Conservation (phyloP, 2,888 invertebrate genomes). For the Neuroscelio doddi region DNA sequence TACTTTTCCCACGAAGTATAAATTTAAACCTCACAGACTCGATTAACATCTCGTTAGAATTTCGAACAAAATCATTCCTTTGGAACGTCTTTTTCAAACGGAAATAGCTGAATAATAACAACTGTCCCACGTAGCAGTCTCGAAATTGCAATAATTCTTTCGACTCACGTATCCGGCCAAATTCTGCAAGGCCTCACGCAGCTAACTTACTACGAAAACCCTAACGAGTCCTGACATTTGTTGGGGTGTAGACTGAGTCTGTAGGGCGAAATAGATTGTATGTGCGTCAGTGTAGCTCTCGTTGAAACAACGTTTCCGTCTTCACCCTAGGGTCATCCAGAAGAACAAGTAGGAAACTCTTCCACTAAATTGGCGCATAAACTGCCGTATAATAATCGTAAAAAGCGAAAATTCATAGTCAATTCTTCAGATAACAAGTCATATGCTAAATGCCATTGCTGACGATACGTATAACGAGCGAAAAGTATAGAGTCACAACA, state of each 20-base stretch:
- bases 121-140: slow-evolving; percentile 29
- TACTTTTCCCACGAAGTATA: too few species aligned
- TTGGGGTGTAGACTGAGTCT: slow-evolving; percentile 50
- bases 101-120: slow-evolving; percentile 10
- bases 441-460: too few species aligned
- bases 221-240: slow-evolving; percentile 68
- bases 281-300: slow-evolving; percentile 7
- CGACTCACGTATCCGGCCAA: slow-evolving; percentile 60
- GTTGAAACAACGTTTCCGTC: slow-evolving; percentile 43
- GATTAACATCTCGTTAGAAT: too few species aligned
- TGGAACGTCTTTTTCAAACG: background rate
- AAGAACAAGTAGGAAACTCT: too few species aligned
- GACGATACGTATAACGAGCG: too few species aligned
- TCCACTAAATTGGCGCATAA: too few species aligned
- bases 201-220: slow-evolving; percentile 59
- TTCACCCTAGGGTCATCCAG: slow-evolving; percentile 13
- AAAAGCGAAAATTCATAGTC: background rate
- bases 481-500: too few species aligned
- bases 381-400: too few species aligned
- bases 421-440: too few species aligned
- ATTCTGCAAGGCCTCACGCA: slow-evolving; percentile 37
- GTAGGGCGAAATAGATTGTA: slow-evolving; percentile 22
- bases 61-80: too few species aligned
- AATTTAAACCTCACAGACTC: too few species aligned
- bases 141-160: slow-evolving; percentile 68